Conservation (phyloP, 2,113 vertebrate genomes). For the Plecturocebus donacophilus region DNA sequence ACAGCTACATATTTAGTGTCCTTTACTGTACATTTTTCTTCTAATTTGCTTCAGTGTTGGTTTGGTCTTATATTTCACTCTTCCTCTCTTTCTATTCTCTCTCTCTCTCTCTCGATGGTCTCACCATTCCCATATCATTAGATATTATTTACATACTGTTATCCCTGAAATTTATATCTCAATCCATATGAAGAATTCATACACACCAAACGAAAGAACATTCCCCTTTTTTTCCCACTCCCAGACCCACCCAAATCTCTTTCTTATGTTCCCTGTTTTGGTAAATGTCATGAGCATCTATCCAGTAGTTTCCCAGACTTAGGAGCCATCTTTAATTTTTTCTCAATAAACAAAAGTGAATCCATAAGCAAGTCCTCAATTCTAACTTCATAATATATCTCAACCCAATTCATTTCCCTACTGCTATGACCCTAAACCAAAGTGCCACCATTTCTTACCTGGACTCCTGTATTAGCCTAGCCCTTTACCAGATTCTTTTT, state of each 20-base stretch:
- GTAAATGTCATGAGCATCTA: neutral
- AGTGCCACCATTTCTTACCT: neutral
- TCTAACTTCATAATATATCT: neutral
- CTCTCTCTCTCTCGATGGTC: neutral
- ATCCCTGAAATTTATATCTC: neutral
- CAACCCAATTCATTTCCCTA: neutral
- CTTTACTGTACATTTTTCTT: neutral
- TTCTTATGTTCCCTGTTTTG: neutral
- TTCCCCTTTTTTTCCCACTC: neutral
- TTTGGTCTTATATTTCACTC: neutral
- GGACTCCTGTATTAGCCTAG: neutral
- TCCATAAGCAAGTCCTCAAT: neutral
- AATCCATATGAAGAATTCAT: neutral
- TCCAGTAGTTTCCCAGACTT: neutral
- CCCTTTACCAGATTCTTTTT: neutral
- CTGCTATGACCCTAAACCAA: neutral
- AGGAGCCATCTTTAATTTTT: neutral
- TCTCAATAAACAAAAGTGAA: neutral
- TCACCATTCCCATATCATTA: neutral
- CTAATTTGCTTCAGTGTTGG: neutral
- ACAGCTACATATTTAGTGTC: neutral
- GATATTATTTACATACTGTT: neutral
- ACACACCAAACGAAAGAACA: neutral
- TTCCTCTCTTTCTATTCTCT: neutral
- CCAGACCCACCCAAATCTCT: neutral